Evolutionary conservation across 2,888 invertebrate species (phyloP), one percentile per base, ranked within the genome.

Genomic region (Ophioninae sp.): DNA sequence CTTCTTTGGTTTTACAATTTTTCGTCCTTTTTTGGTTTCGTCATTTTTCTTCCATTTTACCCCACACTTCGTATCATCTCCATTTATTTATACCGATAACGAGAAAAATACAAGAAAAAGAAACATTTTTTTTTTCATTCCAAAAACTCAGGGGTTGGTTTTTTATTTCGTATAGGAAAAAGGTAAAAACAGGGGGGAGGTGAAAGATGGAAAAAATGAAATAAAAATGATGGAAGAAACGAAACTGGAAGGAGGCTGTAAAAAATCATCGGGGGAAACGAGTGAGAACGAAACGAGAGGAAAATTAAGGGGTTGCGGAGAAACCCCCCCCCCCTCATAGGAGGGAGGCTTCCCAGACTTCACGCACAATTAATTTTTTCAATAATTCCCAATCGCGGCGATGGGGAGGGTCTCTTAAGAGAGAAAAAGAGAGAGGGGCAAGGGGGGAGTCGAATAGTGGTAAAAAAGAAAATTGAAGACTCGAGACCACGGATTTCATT

Each of bases 291-390:
- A 56, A 39, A 30, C 22, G 56, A 64, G 69, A 58, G 59, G 37
- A 67, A 80, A 80, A 72, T 67, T 17, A 22, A 71, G 65, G 76
- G 76, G 72, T n/a, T 44, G 44, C 61, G 37, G 63, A 51, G 64
- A 59, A 72, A n/a, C n/a, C n/a, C n/a, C n/a, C n/a, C n/a, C n/a
- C n/a, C n/a, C n/a, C 39, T 73, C 63, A 71, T 80, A 75, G 13
- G 37, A 44, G 85, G 78, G 85, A 82, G 72, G 79, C 83, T 86
- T 79, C 85, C 87, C 85, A 90, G 89, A 88, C 91, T 92, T 92
- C 88, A 91, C 92, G 92, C 91, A 91, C 92, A 92, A 93, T 92
- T 92, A 93, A 92, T 92, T 92, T 91, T 89, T 89, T 90, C 90
- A 89, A 89, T 90, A 90, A 91, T 90, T 90, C 90, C 89, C 88